Conservation (phyloP, 2,113 vertebrate genomes). For the Gila orcuttii region DNA sequence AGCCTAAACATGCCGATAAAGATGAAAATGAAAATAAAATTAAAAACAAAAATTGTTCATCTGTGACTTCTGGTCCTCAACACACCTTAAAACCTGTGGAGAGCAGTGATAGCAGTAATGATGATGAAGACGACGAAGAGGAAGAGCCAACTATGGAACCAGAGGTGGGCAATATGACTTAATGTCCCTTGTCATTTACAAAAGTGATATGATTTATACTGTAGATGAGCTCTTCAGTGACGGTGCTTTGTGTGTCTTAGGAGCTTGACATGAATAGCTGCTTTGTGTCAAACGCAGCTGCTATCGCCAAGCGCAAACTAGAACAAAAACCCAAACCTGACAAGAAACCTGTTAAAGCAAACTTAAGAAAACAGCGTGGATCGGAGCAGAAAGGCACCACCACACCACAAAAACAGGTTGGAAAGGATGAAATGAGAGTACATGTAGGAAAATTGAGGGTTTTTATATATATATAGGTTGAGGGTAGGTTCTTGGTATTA, state of each 20-base stretch:
- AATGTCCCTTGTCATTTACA: too few relatives aligned
- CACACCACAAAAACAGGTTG: slow-evolving; percentile 39
- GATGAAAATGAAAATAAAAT: slow-evolving; percentile 40
- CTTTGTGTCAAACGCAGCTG: slow-evolving; percentile 56
- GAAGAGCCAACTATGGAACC: slow-evolving; percentile 40
- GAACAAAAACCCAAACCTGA: slow-evolving; percentile 55
- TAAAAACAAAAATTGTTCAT: slow-evolving; percentile 43
- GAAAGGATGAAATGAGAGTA: neutral
- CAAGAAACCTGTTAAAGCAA: slow-evolving; percentile 54
- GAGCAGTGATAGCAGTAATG: slow-evolving; percentile 22
- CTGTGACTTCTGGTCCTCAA: slow-evolving; percentile 16
- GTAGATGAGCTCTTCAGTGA: neutral
- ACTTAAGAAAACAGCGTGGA: slow-evolving; percentile 23
- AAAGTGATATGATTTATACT: neutral
- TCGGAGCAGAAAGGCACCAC: slow-evolving; percentile 8
- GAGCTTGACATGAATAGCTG: slow-evolving; percentile 67
- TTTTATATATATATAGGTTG: too few relatives aligned
- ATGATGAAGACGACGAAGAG: slow-evolving; percentile 19
- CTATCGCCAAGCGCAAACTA: slow-evolving; percentile 52
- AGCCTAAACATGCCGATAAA: slow-evolving; percentile 55
- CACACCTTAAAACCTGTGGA: neutral
- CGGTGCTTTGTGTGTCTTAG: slow-evolving; percentile 49
- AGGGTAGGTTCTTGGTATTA: too few relatives aligned
- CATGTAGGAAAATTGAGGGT: too few relatives aligned
- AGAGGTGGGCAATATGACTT: slow-evolving; percentile 59